A percentile compares a stretch with the other conserved stretches of the same genome.
Evolutionary conservation across 2,888 invertebrate species (phyloP).

Genomic region (Dexiosoma caninum): DNA sequence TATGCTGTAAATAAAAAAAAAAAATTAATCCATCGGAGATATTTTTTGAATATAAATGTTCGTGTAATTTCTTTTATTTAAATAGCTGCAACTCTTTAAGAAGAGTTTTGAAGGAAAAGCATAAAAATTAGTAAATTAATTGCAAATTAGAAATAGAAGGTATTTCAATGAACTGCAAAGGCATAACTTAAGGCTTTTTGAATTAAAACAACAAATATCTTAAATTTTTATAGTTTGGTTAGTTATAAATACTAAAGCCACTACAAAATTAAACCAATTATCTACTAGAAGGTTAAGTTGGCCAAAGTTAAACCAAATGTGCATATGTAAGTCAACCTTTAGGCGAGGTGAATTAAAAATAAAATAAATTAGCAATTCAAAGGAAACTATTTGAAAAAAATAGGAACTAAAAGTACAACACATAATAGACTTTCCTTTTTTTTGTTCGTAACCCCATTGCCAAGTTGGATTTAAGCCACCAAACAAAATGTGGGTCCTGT

Average conservation of each 20-base stretch:
- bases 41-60: background rate
- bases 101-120: no score
- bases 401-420: background rate
- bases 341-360: background rate
- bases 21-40: background rate
- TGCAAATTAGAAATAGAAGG: no score
- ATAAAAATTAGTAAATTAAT: no score
- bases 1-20: background rate
- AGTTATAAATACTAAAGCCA: background rate
- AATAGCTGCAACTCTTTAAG: no score
- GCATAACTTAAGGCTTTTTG: background rate
- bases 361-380: background rate
- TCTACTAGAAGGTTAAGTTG: background rate
- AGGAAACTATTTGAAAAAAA: background rate
- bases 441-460: background rate
- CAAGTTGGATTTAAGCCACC: background rate
- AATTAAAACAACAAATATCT: background rate
- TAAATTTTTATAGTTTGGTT: no score
- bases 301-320: no score
- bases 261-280: background rate
- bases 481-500: background rate
- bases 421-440: background rate
- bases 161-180: no score
- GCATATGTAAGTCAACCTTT: background rate
- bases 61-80: no score